These are phyloP conservation scores for Machimus atricapillus DNA, from an alignment of 2,888 invertebrate species.

Conservation along the genomic window DNA sequence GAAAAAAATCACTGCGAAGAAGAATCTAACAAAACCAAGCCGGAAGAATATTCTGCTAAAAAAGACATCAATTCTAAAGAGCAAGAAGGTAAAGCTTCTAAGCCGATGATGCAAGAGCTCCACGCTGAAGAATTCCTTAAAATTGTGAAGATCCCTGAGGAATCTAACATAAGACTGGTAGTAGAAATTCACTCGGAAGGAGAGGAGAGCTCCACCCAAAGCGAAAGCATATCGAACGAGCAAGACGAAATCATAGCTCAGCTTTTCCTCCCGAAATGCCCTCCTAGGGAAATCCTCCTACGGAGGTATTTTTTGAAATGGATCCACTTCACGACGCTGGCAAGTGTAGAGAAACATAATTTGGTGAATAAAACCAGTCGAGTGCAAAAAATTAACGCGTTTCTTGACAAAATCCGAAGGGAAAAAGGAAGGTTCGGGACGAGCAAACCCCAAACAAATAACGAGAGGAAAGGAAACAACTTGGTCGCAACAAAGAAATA, in stretches of 20 bases:
- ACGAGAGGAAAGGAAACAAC: not conserved
- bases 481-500: conserved; percentile 54
- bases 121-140: conserved; percentile 29
- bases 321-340: conserved; percentile 59
- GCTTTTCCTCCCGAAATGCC: conserved; percentile 50
- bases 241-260: conserved; percentile 56
- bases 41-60: not conserved
- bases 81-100: not conserved
- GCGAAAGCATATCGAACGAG: conserved; percentile 51
- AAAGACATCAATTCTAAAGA: not conserved
- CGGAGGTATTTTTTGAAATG: conserved; percentile 58
- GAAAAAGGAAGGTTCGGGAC: conserved; percentile 53
- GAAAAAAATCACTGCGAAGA: not conserved
- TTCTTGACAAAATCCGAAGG: conserved; percentile 58
- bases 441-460: not conserved
- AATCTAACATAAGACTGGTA: conserved; percentile 13
- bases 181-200: conserved; percentile 43
- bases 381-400: conserved; percentile 58
- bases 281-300: conserved; percentile 50
- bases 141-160: conserved; percentile 32
- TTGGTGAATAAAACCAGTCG: conserved; percentile 52
- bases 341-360: conserved; percentile 58
- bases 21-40: not conserved
- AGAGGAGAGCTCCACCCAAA: conserved; percentile 46
- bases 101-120: not conserved